A percentile compares a stretch with the other conserved stretches of the same genome.
These are phyloP conservation scores for Etheostoma nigrum DNA, from an alignment of 2,797 vertebrate species.

Conservation along the genomic window DNA sequence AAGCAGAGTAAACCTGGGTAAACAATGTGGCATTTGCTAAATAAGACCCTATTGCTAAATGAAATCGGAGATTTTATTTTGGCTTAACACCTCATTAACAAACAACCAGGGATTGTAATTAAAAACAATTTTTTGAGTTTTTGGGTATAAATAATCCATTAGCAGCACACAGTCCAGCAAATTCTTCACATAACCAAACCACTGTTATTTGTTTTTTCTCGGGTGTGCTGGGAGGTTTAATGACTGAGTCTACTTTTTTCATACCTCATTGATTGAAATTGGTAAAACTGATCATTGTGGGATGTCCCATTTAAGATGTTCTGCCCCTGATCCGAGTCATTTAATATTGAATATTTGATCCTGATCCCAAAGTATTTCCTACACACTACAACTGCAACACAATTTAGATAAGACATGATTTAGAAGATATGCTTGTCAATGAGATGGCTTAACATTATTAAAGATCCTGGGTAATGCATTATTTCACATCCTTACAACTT, in stretches of 20 bases:
- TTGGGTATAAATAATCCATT: not conserved
- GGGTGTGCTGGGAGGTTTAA: not conserved
- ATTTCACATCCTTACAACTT: not conserved
- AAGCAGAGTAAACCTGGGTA: slow-evolving; percentile 4
- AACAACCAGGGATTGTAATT: slow-evolving; percentile 42
- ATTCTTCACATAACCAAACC: too few relatives aligned
- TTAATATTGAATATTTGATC: not conserved
- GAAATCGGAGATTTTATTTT: slow-evolving; percentile 32
- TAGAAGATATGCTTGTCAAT: not conserved
- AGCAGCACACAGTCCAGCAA: not conserved
- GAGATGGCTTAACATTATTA: not conserved
- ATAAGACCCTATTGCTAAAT: slow-evolving; percentile 19
- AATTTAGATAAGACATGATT: not conserved
- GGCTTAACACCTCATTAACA: slow-evolving; percentile 48
- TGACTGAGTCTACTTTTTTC: not conserved
- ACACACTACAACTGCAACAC: too few relatives aligned
- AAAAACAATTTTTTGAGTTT: slow-evolving; percentile 34
- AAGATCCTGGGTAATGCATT: too few relatives aligned
- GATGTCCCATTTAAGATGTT: not conserved
- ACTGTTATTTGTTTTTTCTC: too few relatives aligned
- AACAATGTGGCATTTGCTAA: slow-evolving; percentile 30
- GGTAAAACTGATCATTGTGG: not conserved
- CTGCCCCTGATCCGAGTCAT: not conserved
- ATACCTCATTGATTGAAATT: not conserved
- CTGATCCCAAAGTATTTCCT: not conserved